Evolutionary conservation across 2,888 invertebrate species (phyloP), one percentile per base, ranked within the genome.

Genomic region (Nemoura dubitans): DNA sequence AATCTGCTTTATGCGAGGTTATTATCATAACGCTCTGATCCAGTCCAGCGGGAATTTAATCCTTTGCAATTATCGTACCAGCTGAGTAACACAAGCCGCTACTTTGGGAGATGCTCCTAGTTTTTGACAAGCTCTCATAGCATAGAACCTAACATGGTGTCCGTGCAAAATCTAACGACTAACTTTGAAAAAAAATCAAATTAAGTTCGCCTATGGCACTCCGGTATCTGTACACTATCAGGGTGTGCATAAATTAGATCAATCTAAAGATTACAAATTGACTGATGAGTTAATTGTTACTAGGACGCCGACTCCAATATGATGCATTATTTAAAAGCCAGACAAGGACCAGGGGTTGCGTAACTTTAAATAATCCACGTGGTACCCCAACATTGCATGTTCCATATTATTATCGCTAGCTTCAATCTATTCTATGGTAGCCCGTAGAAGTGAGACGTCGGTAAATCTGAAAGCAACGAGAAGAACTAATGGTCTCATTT

Each of bases 401-500:
- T 83, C 36, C 3, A 36, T 36, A 36, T n/a, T 36, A 36, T 86
- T 86, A 86, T 86, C 84, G 59, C 28, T 59, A 16, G 76, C 77
- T 83, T 83, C 86, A 83, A 86, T 86, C 86, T 83, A 82, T 82
- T 82, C 30, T 5, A 77, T 78, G 78, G 80, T 29, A 10, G 0
- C 42, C 29, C 42, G 26, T 36, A 25, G 29, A 25, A 21, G 81
- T 21, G 81, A 10, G 81, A 30, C 27, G 25, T 42, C 16, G 86
- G 80, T 27, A 77, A 7, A 29, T 36, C 42, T 80, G 43, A 29
- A 36, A 36, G 84, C 76, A 43, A 84, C 7, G 83, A 85, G 86
- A 86, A 86, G 86, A 85, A 86, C 87, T 87, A 87, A 86, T 87
- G 86, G 87, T 87, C 29, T 87, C 85, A 87, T 87, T 87, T 87